Base-by-base conservation (phyloP, 2,113 vertebrate species). In the Alligator mississippiensis region DNA sequence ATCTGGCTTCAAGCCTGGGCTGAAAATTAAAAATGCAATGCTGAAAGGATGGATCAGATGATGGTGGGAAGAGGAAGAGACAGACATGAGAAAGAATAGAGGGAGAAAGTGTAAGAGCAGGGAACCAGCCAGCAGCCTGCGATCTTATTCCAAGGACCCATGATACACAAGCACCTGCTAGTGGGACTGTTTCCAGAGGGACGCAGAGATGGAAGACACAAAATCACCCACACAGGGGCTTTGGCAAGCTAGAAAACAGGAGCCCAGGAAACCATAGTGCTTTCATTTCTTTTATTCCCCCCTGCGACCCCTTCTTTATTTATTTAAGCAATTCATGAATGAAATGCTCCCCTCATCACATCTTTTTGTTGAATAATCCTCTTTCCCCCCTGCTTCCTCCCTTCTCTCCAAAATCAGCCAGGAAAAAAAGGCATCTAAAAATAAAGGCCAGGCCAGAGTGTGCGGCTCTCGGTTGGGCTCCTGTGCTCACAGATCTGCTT, bases 371-470 rank as follows among this genome's bases (percentile, higher is more conserved):
- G 94, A 97, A 97, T 95, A 97, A 96, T 95, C 91, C 77, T 79
- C 85, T 81, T 80, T 92, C 88, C 80, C 90, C 84, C 76, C 76
- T 85, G 74, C 21, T 88, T 90, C 89, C 93, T 93, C 91, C 95
- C 86, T n/a, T 84, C 93, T 88, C 91, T 72, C 92, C 80, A 88
- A 96, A 96, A 97, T 87, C 96, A 97, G 80, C 87, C 60, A 86
- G 86, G 96, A 95, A 85, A 95, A 89, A 80, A 93, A 87, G 97
- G 94, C 96, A 97, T 98, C 98, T 99, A 98, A 99, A 99, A 99
- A 99, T 99, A 99, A 98, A 98, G 97, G 96, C 85, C 84, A 96
- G 97, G 98, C 97, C 98, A 97, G 97, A 94, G 97, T 97, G 96
- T 96, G 96, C 58, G 91, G 95, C 96, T 94, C 97, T 97, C 95